Evolutionary conservation across 2,888 invertebrate genomes (phyloP).

Genomic region (Caenorhabditis sinica): DNA sequence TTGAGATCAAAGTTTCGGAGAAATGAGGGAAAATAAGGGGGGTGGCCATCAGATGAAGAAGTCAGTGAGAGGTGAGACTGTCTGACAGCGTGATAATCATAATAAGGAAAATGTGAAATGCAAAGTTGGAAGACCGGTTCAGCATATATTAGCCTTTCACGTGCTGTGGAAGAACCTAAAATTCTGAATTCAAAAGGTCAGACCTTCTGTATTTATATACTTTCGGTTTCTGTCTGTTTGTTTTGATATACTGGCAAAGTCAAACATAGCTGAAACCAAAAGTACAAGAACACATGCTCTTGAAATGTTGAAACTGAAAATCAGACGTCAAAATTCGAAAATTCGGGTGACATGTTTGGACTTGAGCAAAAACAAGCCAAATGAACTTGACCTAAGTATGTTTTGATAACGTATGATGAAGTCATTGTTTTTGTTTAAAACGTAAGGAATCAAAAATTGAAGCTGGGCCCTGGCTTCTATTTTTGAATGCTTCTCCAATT

Average conservation of each 20-base stretch:
- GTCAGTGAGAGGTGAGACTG: conserved; percentile 12
- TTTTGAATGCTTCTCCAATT: conserved; percentile 18
- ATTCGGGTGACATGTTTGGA: neutral
- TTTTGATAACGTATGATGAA: conserved; percentile 23
- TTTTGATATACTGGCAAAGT: conserved; percentile 16
- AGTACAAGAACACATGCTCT: conserved; percentile 21
- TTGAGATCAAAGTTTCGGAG: conserved; percentile 61
- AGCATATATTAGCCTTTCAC: conserved; percentile 4
- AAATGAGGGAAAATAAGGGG: conserved; percentile 39
- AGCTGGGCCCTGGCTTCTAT: neutral
- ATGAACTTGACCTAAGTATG: conserved; percentile 1
- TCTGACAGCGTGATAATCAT: conserved; percentile 36
- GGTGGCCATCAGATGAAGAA: conserved; percentile 5
- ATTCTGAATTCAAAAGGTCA: conserved; percentile 24
- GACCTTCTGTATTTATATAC: conserved; percentile 7
- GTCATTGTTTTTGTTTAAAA: conserved; percentile 17
- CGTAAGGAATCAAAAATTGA: conserved; percentile 17
- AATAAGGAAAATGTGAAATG: conserved; percentile 15
- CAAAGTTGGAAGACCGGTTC: conserved; percentile 38
- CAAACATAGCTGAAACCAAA: conserved; percentile 13
- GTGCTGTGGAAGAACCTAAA: conserved; percentile 10
- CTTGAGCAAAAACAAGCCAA: conserved; percentile 31
- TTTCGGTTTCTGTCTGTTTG: neutral
- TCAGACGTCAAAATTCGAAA: conserved; percentile 3
- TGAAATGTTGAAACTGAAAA: neutral